These are phyloP conservation scores for Cabera pusaria DNA, from an alignment of 2,888 invertebrate species.

Conservation along the genomic window DNA sequence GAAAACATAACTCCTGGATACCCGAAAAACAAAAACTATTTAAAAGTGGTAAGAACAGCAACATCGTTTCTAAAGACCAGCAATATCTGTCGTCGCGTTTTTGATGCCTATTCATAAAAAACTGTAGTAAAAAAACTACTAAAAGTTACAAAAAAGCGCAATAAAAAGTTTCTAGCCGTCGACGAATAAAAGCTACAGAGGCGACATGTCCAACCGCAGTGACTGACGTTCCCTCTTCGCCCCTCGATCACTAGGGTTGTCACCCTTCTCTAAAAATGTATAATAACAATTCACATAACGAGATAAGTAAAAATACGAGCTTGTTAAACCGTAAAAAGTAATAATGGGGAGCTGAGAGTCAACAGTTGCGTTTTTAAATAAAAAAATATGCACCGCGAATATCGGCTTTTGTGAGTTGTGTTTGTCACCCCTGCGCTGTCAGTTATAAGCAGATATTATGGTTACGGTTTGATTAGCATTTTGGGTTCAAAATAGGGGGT, in stretches of 20 bases:
- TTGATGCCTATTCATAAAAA: constrained; percentile 15
- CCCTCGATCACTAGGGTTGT: constrained; percentile 43
- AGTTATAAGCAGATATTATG: constrained; percentile 18
- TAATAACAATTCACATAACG: constrained; percentile 76
- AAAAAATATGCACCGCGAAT: constrained; percentile 64
- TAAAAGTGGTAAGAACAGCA: too few relatives aligned
- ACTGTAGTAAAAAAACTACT: constrained; percentile 22
- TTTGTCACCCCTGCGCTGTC: constrained; percentile 15
- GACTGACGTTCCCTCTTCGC: constrained; percentile 29
- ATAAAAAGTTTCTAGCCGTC: constrained; percentile 20
- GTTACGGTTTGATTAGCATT: constrained; percentile 5
- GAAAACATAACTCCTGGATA: too few relatives aligned
- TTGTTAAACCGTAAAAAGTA: constrained; percentile 83
- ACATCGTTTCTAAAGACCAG: constrained; percentile 8
- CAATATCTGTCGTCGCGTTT: constrained; percentile 13
- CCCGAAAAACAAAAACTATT: too few relatives aligned
- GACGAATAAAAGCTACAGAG: constrained; percentile 21
- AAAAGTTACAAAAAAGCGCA: constrained; percentile 12
- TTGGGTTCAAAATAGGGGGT: too few relatives aligned
- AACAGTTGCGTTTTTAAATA: constrained; percentile 63
- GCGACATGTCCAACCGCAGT: constrained; percentile 29
- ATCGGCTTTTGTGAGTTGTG: constrained; percentile 21
- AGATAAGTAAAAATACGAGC: constrained; percentile 81
- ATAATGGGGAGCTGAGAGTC: constrained; percentile 77
- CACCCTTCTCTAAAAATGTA: constrained; percentile 63